Evolutionary conservation across 2,113 vertebrate species (phyloP).

Genomic region (Tricholaema leucomelas): DNA sequence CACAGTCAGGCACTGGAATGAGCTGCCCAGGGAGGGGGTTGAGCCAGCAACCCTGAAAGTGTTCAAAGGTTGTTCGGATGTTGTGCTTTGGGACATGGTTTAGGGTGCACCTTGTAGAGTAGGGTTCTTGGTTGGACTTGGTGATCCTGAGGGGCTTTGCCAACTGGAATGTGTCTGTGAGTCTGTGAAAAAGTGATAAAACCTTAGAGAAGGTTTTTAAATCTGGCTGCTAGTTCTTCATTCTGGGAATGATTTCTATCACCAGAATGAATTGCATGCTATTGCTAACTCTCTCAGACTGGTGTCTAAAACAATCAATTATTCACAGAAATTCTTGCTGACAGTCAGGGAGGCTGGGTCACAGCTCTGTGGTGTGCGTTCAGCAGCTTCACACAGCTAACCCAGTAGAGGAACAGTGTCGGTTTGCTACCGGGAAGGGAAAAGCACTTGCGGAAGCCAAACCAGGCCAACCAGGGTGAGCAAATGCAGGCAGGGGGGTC

Average conservation of each 20-base stretch:
- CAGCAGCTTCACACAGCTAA: neutral
- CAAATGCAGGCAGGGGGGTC: neutral
- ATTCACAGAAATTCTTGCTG: conserved; percentile 39
- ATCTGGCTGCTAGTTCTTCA: neutral
- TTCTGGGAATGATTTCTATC: neutral
- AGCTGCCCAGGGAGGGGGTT: no score
- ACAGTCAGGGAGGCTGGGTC: neutral
- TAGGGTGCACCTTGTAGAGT: no score
- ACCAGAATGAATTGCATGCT: neutral
- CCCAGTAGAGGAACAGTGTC: neutral
- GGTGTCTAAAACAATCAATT: conserved; percentile 30
- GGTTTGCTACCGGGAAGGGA: neutral
- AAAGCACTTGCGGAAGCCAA: neutral
- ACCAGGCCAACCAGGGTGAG: neutral
- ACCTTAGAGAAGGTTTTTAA: neutral
- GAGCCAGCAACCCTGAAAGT: no score
- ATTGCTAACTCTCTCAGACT: neutral
- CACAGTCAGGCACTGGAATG: no score
- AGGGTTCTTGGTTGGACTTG: no score
- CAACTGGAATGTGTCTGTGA: no score
- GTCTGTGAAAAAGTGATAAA: neutral
- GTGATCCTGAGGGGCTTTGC: no score
- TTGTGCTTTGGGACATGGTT: no score
- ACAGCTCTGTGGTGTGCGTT: neutral
- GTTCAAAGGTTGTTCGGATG: no score